Percentiles rank a stretch among this genome's conserved stretches.
These are phyloP conservation scores for Pseudomyrmex flavicornis DNA, from an alignment of 1,140 invertebrate genomes.

Conservation along the genomic window DNA sequence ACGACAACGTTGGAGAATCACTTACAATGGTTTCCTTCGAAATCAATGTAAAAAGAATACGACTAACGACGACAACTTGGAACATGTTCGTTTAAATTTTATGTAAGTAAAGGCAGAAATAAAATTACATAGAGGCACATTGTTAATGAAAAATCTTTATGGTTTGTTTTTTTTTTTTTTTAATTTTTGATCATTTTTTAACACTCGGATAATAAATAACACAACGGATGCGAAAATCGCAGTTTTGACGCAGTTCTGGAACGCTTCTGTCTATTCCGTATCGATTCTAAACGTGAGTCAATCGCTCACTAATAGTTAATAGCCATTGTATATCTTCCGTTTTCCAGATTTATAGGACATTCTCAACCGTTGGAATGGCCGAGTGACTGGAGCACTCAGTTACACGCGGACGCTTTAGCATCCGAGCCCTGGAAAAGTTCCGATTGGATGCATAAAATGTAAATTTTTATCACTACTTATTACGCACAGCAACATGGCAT, in stretches of 20 bases:
- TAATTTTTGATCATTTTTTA: no score
- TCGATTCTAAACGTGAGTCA: no score
- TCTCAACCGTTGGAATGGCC: slow-evolving; percentile 84
- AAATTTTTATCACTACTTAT: slow-evolving; percentile 51
- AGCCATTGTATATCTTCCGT: not conserved
- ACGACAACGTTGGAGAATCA: slow-evolving; percentile 85
- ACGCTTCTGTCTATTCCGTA: no score
- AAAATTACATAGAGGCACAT: not conserved
- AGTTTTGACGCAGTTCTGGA: no score
- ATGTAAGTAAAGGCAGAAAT: slow-evolving; percentile 77
- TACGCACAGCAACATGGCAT: no score
- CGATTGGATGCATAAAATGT: slow-evolving; percentile 80
- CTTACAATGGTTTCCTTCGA: slow-evolving; percentile 87
- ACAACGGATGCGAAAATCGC: no score
- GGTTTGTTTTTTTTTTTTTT: no score
- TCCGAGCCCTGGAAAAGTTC: slow-evolving; percentile 85
- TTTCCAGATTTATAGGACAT: slow-evolving; percentile 86
- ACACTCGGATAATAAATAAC: no score
- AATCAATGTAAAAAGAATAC: slow-evolving; percentile 73
- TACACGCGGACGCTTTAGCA: slow-evolving; percentile 86
- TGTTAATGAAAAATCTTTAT: no score
- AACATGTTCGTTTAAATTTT: slow-evolving; percentile 84
- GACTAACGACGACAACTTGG: slow-evolving; percentile 75
- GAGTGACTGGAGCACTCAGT: slow-evolving; percentile 83
- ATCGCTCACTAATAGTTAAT: not conserved